A percentile compares a stretch with the other conserved stretches of the same genome.
Conservation (phyloP, 2,113 vertebrate genomes). For the Lichenostomus cassidix region DNA sequence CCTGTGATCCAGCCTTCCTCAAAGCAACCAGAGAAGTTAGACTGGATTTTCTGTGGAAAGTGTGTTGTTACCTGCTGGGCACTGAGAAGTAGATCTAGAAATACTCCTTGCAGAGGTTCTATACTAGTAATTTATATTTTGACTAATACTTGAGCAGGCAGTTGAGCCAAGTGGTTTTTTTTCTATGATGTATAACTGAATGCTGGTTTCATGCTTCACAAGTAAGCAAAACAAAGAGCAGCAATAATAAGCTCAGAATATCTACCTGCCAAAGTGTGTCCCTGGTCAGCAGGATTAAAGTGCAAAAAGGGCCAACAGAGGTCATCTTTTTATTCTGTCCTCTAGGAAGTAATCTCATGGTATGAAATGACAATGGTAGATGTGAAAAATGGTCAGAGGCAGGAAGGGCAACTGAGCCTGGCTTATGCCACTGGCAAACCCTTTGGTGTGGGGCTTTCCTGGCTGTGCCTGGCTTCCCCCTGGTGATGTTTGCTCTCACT, state of each 20-base stretch:
- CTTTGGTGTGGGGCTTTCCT: rapidly evolving
- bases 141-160: background rate
- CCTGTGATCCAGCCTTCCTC: background rate
- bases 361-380: background rate
- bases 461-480: background rate
- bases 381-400: background rate
- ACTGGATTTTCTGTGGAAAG: background rate
- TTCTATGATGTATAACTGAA: background rate
- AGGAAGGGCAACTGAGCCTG: background rate
- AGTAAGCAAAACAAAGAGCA: background rate
- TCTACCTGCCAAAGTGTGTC: background rate
- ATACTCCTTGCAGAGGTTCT: background rate
- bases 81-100: background rate
- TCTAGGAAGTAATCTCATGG: background rate
- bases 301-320: background rate
- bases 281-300: background rate
- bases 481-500: rapidly evolving
- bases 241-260: background rate
- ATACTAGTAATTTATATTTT: background rate
- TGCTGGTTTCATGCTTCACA: background rate
- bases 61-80: background rate
- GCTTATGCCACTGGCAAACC: background rate
- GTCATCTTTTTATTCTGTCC: background rate
- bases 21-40: background rate
- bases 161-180: background rate